A percentile compares a stretch with the other conserved stretches of the same genome.
These are phyloP conservation scores for Rhaphigaster nebulosa DNA, from an alignment of 2,888 invertebrate species.

Conservation along the genomic window DNA sequence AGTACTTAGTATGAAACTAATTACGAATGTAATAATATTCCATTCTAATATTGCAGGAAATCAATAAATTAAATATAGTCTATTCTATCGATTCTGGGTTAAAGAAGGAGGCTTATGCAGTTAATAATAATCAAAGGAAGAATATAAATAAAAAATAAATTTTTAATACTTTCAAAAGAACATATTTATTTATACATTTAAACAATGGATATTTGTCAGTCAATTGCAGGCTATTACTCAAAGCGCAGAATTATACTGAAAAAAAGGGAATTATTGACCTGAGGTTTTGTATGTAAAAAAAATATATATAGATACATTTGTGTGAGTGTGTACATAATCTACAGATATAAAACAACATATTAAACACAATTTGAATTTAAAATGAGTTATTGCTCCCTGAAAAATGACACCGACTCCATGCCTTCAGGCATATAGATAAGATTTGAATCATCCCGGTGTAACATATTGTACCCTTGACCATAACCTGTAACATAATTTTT, in stretches of 20 bases:
- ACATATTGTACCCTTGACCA: slow-evolving; percentile 75
- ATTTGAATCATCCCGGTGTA: slow-evolving; percentile 73
- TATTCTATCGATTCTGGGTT: too few relatives aligned
- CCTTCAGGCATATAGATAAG: slow-evolving; percentile 79
- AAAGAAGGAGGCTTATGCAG: background rate
- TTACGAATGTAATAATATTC: too few relatives aligned
- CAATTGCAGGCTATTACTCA: background rate
- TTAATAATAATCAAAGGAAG: background rate
- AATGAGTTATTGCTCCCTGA: slow-evolving; percentile 66
- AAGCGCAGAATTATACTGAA: background rate
- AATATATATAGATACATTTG: background rate
- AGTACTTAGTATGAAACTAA: too few relatives aligned
- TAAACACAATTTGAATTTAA: background rate
- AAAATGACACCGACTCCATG: slow-evolving; percentile 76
- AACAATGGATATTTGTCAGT: background rate
- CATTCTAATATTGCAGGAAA: too few relatives aligned
- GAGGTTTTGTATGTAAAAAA: background rate
- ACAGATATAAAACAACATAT: background rate
- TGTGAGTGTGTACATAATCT: background rate
- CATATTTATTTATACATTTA: background rate
- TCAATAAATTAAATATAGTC: too few relatives aligned
- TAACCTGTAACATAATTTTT: slow-evolving; percentile 72
- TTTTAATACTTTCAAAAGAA: background rate
- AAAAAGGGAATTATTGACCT: background rate
- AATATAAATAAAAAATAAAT: background rate